These are phyloP conservation scores for Seira ritae DNA, from an alignment of 2,888 invertebrate species.

Conservation along the genomic window DNA sequence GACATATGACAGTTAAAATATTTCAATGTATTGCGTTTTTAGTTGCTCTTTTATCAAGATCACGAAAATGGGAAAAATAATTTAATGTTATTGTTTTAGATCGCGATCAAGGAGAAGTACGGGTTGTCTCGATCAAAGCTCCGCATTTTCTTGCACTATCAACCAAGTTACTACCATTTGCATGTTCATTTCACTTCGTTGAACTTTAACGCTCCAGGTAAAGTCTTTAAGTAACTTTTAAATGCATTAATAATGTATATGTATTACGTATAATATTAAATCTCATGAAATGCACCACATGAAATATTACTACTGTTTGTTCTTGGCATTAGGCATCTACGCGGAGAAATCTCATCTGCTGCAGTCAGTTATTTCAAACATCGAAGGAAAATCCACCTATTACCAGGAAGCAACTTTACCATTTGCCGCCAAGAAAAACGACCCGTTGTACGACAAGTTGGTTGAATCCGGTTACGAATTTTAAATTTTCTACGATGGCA, in stretches of 20 bases:
- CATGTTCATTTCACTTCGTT: slow-evolving; percentile 95
- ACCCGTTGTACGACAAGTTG: slow-evolving; percentile 83
- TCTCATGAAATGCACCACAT: too few species aligned
- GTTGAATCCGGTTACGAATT: slow-evolving; percentile 79
- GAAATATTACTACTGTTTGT: too few species aligned
- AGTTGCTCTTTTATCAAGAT: too few species aligned
- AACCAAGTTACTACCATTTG: slow-evolving; percentile 97
- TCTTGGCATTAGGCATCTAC: slow-evolving; percentile 84
- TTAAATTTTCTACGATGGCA: slow-evolving; percentile 73
- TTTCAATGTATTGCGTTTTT: background rate
- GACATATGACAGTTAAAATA: background rate
- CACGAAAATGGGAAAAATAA: too few species aligned
- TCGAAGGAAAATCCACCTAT: slow-evolving; percentile 88
- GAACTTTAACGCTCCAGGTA: slow-evolving; percentile 85
- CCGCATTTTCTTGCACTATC: slow-evolving; percentile 94
- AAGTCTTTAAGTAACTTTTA: too few species aligned
- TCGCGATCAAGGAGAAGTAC: slow-evolving; percentile 87
- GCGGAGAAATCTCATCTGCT: slow-evolving; percentile 92
- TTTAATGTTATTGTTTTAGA: slow-evolving; percentile 76
- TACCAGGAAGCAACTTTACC: slow-evolving; percentile 89
- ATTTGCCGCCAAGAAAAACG: slow-evolving; percentile 87
- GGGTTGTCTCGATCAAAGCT: slow-evolving; percentile 83
- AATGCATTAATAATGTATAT: background rate
- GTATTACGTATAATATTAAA: slow-evolving; percentile 1
- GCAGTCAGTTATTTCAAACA: slow-evolving; percentile 91